Evolutionary conservation across 2,113 vertebrate genomes (phyloP).

Genomic region (Neopipo cinnamomea): DNA sequence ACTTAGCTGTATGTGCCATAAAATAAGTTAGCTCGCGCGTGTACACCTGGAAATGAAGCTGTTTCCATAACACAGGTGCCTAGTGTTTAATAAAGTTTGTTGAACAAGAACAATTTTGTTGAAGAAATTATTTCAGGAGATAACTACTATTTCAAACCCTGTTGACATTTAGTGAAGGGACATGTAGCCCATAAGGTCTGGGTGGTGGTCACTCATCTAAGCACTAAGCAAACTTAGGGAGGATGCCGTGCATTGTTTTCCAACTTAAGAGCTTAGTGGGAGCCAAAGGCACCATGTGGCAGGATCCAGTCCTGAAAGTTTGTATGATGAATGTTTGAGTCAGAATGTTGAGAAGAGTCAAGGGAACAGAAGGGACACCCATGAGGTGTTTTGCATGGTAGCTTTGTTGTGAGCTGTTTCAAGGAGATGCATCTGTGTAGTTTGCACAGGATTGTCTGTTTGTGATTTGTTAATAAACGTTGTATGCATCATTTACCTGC

Average conservation of each 20-base stretch:
- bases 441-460: not conserved
- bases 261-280: not conserved
- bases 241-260: not conserved
- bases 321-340: not conserved
- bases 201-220: not conserved
- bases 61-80: not conserved
- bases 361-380: not conserved
- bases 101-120: not conserved
- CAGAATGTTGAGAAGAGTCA: not conserved
- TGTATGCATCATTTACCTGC: not conserved
- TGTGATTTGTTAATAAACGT: not conserved
- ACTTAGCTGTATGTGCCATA: not conserved
- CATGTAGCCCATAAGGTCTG: not conserved
- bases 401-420: not conserved
- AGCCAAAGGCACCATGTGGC: not conserved
- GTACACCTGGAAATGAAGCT: not conserved
- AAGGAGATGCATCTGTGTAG: not conserved
- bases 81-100: not conserved
- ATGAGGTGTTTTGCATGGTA: not conserved
- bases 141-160: not conserved
- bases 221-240: not conserved
- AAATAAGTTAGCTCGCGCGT: accelerated
- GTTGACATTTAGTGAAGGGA: accelerated
- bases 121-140: not conserved
- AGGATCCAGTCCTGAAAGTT: not conserved